These are phyloP conservation scores for Ommatoiulus sabulosus DNA, from an alignment of 2,888 invertebrate species.

Conservation along the genomic window DNA sequence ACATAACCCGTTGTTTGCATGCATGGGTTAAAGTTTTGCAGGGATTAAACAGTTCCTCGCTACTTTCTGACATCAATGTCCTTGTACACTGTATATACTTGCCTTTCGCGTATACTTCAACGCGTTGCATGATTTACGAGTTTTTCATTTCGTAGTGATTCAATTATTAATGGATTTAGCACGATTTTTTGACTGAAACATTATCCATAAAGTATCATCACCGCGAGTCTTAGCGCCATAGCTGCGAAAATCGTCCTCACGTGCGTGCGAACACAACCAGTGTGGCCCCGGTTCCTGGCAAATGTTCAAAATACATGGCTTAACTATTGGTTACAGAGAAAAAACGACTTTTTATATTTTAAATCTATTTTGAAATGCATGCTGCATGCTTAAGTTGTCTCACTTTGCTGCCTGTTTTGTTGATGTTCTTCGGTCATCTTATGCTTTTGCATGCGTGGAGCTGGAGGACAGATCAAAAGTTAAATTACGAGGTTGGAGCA, in stretches of 20 bases:
- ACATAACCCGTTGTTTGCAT: neutral
- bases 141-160: neutral
- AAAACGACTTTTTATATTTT: neutral
- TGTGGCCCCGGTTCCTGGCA: constrained; percentile 30
- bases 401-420: constrained; percentile 1
- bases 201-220: neutral
- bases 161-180: constrained; percentile 20
- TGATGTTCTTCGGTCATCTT: neutral
- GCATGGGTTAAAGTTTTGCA: neutral
- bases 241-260: neutral
- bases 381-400: neutral
- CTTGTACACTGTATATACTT: neutral
- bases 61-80: neutral
- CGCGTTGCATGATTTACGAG: neutral
- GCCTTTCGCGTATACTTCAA: neutral
- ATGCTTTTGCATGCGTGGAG: neutral
- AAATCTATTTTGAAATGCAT: constrained; percentile 18
- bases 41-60: neutral
- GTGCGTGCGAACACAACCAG: neutral
- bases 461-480: neutral
- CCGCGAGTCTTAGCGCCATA: too few relatives aligned
- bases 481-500: neutral
- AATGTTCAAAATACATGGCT: neutral
- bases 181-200: constrained; percentile 27
- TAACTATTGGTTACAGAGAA: neutral